Evolutionary conservation across 2,113 vertebrate species (phyloP).

Genomic region (Sprattus sprattus): DNA sequence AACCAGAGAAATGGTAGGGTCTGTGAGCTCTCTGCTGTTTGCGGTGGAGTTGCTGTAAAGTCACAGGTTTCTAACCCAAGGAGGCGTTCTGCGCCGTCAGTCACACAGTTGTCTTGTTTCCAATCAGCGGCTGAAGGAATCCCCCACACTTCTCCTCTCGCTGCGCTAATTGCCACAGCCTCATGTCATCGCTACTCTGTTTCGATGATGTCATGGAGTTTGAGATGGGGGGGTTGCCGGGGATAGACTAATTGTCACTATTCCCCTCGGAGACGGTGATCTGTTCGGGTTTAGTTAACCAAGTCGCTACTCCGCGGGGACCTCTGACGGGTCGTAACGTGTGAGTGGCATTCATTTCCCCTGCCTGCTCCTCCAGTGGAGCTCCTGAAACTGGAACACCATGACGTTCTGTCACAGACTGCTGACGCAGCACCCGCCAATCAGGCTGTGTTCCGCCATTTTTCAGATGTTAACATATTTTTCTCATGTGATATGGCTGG

Average conservation of each 20-base stretch:
- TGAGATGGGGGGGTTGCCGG: not conserved
- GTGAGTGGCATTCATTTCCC: not conserved
- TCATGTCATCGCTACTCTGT: not conserved
- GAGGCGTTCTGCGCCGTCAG: not conserved
- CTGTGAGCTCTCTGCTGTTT: not conserved
- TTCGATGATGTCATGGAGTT: not conserved
- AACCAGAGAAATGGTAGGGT: too few species aligned
- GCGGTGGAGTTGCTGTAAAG: not conserved
- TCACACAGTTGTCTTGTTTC: not conserved
- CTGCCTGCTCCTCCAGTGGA: not conserved
- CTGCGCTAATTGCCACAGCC: not conserved
- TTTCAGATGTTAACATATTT: not conserved
- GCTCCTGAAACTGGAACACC: not conserved
- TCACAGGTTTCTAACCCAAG: not conserved
- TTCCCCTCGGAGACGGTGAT: not conserved
- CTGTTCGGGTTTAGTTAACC: not conserved
- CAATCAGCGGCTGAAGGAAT: not conserved
- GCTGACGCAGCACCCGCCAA: not conserved
- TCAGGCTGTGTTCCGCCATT: not conserved
- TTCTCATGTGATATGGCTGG: not conserved
- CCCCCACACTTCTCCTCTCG: too few species aligned
- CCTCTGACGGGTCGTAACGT: not conserved
- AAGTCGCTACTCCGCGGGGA: not conserved
- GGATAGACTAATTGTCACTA: not conserved
- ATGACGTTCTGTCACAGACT: not conserved